Evolutionary conservation across 1,140 invertebrate species (phyloP).

Genomic region (Drosophila trapezifrons): DNA sequence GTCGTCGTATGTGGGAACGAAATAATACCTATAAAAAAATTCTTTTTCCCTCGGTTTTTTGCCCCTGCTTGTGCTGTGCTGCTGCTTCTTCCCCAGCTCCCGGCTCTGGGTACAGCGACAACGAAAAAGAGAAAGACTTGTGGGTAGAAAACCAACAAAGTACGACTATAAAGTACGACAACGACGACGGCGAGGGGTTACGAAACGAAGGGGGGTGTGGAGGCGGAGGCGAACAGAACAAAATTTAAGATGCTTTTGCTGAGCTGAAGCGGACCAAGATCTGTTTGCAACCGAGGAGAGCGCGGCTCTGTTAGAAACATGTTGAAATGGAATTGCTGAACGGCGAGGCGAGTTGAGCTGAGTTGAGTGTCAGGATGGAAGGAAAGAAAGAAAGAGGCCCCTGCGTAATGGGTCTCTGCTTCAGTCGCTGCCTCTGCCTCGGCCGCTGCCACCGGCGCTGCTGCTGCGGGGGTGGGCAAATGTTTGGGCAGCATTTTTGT

Average conservation of each 20-base stretch:
- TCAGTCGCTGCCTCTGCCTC: slow-evolving; percentile 26
- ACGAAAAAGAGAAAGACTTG: slow-evolving; percentile 83
- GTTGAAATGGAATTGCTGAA: slow-evolving; percentile 80
- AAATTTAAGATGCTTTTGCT: slow-evolving; percentile 81
- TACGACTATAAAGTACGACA: slow-evolving; percentile 78
- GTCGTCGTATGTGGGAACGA: slow-evolving; percentile 80
- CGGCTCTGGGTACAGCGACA: slow-evolving; percentile 62
- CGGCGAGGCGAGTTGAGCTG: slow-evolving; percentile 32
- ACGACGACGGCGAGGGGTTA: slow-evolving; percentile 28
- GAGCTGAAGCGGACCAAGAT: slow-evolving; percentile 70
- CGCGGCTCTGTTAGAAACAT: slow-evolving; percentile 71
- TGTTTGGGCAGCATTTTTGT: slow-evolving; percentile 78
- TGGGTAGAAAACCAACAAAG: slow-evolving; percentile 83
- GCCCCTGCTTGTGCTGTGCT: slow-evolving; percentile 39
- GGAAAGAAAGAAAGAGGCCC: slow-evolving; percentile 47
- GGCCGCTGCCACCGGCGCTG: slow-evolving; percentile 13
- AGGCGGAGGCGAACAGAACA: slow-evolving; percentile 55
- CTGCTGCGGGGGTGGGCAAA: slow-evolving; percentile 61
- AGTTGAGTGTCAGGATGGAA: slow-evolving; percentile 58
- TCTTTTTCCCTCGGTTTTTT: slow-evolving; percentile 69
- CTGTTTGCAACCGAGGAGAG: slow-evolving; percentile 51
- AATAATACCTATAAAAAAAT: slow-evolving; percentile 81
- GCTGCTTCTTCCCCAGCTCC: slow-evolving; percentile 38
- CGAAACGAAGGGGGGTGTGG: slow-evolving; percentile 7
- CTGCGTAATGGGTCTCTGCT: slow-evolving; percentile 62